These are phyloP conservation scores for Micoletzkya japonica DNA, from an alignment of 2,888 invertebrate species.

Conservation along the genomic window DNA sequence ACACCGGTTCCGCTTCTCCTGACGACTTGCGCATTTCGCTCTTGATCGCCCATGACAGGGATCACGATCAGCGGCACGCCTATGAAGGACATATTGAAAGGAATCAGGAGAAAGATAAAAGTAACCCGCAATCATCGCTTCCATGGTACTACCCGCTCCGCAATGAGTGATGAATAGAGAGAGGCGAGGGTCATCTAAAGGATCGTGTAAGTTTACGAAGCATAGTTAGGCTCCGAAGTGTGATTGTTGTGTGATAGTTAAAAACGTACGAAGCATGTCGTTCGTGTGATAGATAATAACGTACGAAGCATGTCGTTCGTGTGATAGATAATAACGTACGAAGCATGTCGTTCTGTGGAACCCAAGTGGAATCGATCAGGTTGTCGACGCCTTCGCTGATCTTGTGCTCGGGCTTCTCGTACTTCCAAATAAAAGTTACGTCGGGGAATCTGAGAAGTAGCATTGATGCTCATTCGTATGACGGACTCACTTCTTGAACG, in stretches of 20 bases:
- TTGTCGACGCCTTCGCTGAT: background rate
- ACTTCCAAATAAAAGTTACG: slow-evolving; percentile 25
- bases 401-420: background rate
- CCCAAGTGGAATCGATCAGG: background rate
- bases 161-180: slow-evolving; percentile 40
- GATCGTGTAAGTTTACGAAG: too few relatives aligned
- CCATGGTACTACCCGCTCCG: slow-evolving; percentile 38
- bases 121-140: slow-evolving; percentile 23
- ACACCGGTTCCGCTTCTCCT: background rate
- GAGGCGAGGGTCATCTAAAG: slow-evolving; percentile 36
- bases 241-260: too few relatives aligned
- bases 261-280: too few relatives aligned
- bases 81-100: too few relatives aligned
- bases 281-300: too few relatives aligned
- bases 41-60: slow-evolving; percentile 15
- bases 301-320: background rate
- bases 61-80: background rate
- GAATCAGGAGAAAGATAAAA: too few relatives aligned
- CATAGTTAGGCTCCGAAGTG: too few relatives aligned
- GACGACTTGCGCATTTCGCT: background rate
- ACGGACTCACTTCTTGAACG: slow-evolving; percentile 26
- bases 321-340: background rate
- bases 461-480: too few relatives aligned
- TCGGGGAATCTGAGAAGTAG: background rate
- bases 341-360: background rate